Evolutionary conservation across 2,888 invertebrate species (phyloP).

Genomic region (Minunthozetes semirufus): DNA sequence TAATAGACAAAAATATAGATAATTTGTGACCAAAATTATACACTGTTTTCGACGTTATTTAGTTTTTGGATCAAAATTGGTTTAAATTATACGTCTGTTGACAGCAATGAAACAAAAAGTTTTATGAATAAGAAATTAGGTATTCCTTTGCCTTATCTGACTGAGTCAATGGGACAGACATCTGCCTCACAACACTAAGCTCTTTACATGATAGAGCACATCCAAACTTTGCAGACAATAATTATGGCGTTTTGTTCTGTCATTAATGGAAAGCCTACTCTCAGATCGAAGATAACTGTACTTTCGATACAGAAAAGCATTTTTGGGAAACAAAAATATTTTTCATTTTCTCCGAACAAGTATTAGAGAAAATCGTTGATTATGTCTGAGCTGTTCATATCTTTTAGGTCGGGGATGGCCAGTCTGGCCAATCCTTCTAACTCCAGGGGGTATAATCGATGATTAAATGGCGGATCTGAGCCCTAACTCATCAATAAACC

Average conservation of each 20-base stretch:
- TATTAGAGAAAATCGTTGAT: too few relatives aligned
- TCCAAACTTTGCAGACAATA: not conserved
- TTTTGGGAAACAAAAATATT: not conserved
- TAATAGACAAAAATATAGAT: not conserved
- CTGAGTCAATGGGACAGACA: not conserved
- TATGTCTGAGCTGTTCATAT: too few relatives aligned
- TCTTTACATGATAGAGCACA: not conserved
- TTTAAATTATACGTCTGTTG: not conserved
- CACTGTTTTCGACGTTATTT: slow-evolving; percentile 5
- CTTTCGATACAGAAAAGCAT: not conserved
- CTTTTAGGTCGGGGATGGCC: too few relatives aligned
- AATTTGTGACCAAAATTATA: slow-evolving; percentile 20
- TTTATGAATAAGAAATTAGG: not conserved
- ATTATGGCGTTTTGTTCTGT: slow-evolving; percentile 6
- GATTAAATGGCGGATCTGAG: too few relatives aligned
- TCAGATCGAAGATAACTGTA: slow-evolving; percentile 10
- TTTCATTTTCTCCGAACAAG: too few relatives aligned
- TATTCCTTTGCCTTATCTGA: not conserved
- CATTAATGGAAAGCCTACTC: slow-evolving; percentile 1
- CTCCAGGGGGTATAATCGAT: too few relatives aligned
- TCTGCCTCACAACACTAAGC: not conserved
- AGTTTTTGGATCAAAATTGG: not conserved
- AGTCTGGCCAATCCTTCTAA: too few relatives aligned
- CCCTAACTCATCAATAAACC: too few relatives aligned
- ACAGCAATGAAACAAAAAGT: not conserved